phyloP scores from a whole-genome alignment of 1,140 invertebrate species.

The Neodiprion pinetum region DNA sequence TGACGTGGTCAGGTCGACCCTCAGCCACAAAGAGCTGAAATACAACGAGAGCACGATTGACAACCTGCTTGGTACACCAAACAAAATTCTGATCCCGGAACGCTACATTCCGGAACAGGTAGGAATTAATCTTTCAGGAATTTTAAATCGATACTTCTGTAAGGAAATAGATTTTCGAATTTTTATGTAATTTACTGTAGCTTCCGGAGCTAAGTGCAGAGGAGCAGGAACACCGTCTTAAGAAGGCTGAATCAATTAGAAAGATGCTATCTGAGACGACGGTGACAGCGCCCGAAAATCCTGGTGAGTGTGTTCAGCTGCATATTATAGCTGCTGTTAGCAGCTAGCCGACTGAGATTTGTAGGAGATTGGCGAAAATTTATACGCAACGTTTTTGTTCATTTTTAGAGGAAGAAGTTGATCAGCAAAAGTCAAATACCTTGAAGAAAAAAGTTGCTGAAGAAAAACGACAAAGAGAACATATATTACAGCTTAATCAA shows the following conservation, averaged over 20 bases:
- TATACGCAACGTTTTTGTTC: too few relatives aligned
- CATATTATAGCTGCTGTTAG: neutral
- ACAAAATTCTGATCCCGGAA: constrained; percentile 91
- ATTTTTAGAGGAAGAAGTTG: constrained; percentile 49
- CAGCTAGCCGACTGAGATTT: too few relatives aligned
- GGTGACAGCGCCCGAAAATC: constrained; percentile 50
- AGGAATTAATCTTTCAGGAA: constrained; percentile 28
- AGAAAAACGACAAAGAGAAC: constrained; percentile 86
- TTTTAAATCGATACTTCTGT: neutral
- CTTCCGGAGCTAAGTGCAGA: constrained; percentile 80
- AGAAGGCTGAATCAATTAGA: constrained; percentile 90
- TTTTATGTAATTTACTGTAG: constrained; percentile 49
- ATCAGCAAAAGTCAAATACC: constrained; percentile 51
- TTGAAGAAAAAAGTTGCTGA: constrained; percentile 71
- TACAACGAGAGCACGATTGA: constrained; percentile 84
- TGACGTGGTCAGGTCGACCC: constrained; percentile 82
- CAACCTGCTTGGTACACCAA: constrained; percentile 82
- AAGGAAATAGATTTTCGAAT: neutral
- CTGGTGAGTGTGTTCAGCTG: constrained; percentile 34
- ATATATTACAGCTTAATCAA: constrained; percentile 88
- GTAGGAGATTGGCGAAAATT: too few relatives aligned
- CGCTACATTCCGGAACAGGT: constrained; percentile 89
- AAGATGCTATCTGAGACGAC: constrained; percentile 84
- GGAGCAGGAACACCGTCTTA: constrained; percentile 79
- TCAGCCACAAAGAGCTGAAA: constrained; percentile 70